Evolutionary conservation across 2,797 vertebrate genomes (phyloP).

Genomic region (Cercopithecus hamlyni): DNA sequence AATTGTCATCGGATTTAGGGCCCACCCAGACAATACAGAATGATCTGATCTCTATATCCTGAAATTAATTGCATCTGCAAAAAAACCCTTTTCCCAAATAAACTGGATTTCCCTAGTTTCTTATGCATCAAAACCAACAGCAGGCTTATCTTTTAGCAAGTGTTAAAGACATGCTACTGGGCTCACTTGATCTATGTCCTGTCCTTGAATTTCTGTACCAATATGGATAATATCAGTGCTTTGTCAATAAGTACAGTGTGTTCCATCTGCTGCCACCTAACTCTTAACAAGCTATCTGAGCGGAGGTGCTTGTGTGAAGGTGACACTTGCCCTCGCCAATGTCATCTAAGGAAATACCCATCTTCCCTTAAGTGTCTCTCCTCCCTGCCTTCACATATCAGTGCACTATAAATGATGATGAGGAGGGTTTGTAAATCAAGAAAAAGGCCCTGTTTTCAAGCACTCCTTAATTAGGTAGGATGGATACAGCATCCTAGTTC

Average conservation of each 20-base stretch:
- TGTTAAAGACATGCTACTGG: neutral
- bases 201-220: conserved; percentile 60
- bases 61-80: neutral
- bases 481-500: conserved; percentile 63
- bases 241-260: conserved; percentile 55
- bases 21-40: neutral
- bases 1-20: neutral
- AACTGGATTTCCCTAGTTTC: neutral
- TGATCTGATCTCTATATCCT: neutral
- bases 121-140: neutral
- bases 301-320: conserved; percentile 61
- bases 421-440: conserved; percentile 77
- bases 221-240: conserved; percentile 41
- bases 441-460: conserved; percentile 65
- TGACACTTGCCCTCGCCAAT: conserved; percentile 64
- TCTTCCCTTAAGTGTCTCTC: conserved; percentile 71
- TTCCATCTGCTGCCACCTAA: conserved; percentile 31
- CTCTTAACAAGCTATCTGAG: conserved; percentile 60
- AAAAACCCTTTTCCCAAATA: neutral
- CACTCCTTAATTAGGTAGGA: conserved; percentile 67
- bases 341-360: conserved; percentile 66
- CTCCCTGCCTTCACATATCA: conserved; percentile 60
- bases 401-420: conserved; percentile 69
- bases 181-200: neutral
- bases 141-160: neutral